These are phyloP conservation scores for Hyles euphorbiae DNA, from an alignment of 1,140 invertebrate genomes.

Conservation along the genomic window DNA sequence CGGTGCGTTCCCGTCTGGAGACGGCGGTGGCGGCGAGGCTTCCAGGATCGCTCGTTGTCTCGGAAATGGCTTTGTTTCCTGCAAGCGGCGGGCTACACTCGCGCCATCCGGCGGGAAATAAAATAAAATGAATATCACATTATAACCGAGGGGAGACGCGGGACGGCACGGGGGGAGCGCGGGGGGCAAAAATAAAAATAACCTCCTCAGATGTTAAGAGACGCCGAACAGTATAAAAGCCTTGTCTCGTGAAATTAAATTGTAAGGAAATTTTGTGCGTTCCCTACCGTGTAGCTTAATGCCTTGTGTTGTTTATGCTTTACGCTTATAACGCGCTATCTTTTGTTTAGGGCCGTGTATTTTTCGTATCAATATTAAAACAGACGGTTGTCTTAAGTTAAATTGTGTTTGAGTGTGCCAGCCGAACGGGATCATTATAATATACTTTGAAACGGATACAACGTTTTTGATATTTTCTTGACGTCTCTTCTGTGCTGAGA, in stretches of 20 bases:
- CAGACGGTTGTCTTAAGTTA: conserved; percentile 5
- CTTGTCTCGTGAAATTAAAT: conserved; percentile 42
- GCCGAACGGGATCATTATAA: too few species aligned
- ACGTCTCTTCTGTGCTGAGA: too few species aligned
- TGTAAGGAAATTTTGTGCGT: conserved; percentile 31
- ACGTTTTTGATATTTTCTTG: too few species aligned
- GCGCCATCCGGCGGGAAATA: conserved; percentile 49
- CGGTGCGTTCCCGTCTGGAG: background rate
- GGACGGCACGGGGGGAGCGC: background rate
- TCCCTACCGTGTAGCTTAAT: conserved; percentile 21
- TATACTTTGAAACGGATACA: too few species aligned
- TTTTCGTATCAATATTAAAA: conserved; percentile 8
- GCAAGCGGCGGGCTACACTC: conserved; percentile 30
- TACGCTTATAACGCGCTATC: conserved; percentile 1
- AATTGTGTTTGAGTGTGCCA: background rate
- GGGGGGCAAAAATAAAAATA: conserved; percentile 38
- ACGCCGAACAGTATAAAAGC: conserved; percentile 31
- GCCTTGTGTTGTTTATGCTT: conserved; percentile 32
- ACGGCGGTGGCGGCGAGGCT: too few species aligned
- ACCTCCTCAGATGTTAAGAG: conserved; percentile 27
- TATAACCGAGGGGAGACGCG: conserved; percentile 17
- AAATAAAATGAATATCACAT: conserved; percentile 59
- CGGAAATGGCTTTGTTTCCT: conserved; percentile 69
- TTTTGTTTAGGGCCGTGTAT: background rate
- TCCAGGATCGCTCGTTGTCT: conserved; percentile 22